Evolutionary conservation across 2,113 vertebrate species (phyloP).

Genomic region (Scomber japonicus): DNA sequence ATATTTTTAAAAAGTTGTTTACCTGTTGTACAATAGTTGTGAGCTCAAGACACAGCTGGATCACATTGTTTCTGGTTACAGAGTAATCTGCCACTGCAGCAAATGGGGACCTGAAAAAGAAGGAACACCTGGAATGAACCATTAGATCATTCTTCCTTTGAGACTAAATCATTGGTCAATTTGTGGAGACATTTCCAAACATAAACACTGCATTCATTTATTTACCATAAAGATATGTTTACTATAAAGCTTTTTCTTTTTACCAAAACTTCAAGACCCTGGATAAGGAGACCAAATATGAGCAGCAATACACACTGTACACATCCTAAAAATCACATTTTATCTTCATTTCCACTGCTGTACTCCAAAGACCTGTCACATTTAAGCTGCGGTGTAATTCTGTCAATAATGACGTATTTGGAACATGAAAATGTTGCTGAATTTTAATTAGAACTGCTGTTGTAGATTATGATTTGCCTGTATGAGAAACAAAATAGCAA

Average conservation of each 20-base stretch:
- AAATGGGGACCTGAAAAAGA: conserved; percentile 93
- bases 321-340: not conserved
- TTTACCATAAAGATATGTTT: not conserved
- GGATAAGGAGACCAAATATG: too few relatives aligned
- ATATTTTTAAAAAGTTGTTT: not conserved
- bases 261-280: too few relatives aligned
- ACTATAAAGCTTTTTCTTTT: too few relatives aligned
- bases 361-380: not conserved
- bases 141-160: conserved; percentile 81
- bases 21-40: conserved; percentile 99
- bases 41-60: conserved; percentile 96
- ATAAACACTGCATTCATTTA: not conserved
- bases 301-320: not conserved
- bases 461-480: conserved; percentile 22
- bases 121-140: conserved; percentile 87
- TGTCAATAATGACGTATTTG: conserved; percentile 26
- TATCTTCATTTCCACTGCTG: not conserved
- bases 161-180: conserved; percentile 61
- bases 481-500: conserved; percentile 6
- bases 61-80: conserved; percentile 95
- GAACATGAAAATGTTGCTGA: conserved; percentile 10
- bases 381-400: not conserved
- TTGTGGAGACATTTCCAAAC: conserved; percentile 17
- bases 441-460: conserved; percentile 23
- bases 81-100: conserved; percentile 97